Evolutionary conservation across 2,888 invertebrate genomes (phyloP).

Genomic region (Thysanoteuthis rhombus): DNA sequence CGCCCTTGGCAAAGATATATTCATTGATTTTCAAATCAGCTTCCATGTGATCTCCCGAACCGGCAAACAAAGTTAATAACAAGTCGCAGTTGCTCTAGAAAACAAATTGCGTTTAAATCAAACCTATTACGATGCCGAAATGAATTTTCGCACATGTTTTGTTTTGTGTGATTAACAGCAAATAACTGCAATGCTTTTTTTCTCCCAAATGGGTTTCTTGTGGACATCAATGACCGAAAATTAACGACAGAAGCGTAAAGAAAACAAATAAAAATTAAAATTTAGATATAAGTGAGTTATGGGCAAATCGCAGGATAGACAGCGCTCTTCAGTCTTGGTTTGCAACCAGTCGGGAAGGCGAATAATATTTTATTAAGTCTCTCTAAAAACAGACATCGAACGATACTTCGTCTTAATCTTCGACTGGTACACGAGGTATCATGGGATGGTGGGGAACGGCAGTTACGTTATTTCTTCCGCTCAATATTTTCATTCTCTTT

Average conservation of each 20-base stretch:
- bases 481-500: no score
- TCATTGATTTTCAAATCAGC: neutral
- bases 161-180: neutral
- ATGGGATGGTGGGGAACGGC: no score
- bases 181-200: neutral
- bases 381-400: no score
- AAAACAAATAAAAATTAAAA: neutral
- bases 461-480: no score
- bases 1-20: neutral
- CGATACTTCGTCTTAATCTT: no score
- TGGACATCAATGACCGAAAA: neutral
- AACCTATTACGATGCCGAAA: neutral
- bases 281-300: no score
- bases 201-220: neutral
- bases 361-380: no score
- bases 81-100: neutral
- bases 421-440: no score
- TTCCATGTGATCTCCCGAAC: neutral
- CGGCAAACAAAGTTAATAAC: neutral
- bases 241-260: neutral
- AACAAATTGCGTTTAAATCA: conserved; percentile 12
- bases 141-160: neutral
- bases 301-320: no score
- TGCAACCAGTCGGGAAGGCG: no score
- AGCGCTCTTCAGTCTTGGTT: no score